Evolutionary conservation across 1,140 invertebrate genomes (phyloP).

Genomic region (Helicoverpa armigera): DNA sequence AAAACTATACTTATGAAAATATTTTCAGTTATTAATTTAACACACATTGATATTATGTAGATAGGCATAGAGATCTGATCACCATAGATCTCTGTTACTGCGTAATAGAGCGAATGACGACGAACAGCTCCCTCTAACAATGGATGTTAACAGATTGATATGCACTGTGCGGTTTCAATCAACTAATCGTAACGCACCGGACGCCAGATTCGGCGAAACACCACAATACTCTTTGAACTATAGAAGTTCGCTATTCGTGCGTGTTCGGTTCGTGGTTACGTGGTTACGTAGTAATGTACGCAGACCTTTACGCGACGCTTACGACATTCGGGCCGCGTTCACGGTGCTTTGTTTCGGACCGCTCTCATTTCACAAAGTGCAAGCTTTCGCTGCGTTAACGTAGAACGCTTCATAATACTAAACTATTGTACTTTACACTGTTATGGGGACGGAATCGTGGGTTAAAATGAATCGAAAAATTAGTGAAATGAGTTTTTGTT

Average conservation of each 20-base stretch:
- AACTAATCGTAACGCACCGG: not conserved
- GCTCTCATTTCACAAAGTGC: slow-evolving; percentile 80
- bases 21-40: too few relatives aligned
- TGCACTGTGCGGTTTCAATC: slow-evolving; percentile 14
- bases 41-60: too few relatives aligned
- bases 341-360: slow-evolving; percentile 70
- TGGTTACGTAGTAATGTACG: not conserved
- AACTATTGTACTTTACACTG: slow-evolving; percentile 46
- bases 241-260: not conserved
- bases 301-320: slow-evolving; percentile 56
- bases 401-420: slow-evolving; percentile 46
- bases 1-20: too few relatives aligned
- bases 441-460: not conserved
- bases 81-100: not conserved
- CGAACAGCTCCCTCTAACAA: not conserved
- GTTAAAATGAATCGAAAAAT: slow-evolving; percentile 17
- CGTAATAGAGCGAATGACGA: not conserved
- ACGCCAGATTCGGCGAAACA: not conserved
- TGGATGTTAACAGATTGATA: not conserved
- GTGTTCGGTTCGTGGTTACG: not conserved
- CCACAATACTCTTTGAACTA: slow-evolving; percentile 5
- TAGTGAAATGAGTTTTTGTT: slow-evolving; percentile 14
- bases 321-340: slow-evolving; percentile 64
- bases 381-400: slow-evolving; percentile 71
- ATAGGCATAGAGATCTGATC: too few relatives aligned